These are phyloP conservation scores for Amphipyra berbera DNA, from an alignment of 2,888 invertebrate genomes.

Conservation along the genomic window DNA sequence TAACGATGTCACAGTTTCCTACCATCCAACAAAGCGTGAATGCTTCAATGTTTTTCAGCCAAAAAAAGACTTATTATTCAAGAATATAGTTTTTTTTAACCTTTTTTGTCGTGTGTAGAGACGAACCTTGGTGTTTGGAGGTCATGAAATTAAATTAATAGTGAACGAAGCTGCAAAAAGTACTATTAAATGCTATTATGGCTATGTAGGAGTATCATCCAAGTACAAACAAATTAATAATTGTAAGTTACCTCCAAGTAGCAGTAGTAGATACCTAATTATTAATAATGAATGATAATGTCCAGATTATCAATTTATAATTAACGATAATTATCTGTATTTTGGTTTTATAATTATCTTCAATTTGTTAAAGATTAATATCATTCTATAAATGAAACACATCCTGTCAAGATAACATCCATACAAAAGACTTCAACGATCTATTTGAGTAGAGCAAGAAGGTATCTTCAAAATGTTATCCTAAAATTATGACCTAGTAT, in stretches of 20 bases:
- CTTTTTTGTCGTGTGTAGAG: conserved; percentile 50
- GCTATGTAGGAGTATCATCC: conserved; percentile 37
- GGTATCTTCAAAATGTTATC: not conserved
- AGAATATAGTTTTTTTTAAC: conserved; percentile 47
- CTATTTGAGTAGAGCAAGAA: not conserved
- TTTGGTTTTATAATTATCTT: not conserved
- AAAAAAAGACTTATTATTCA: conserved; percentile 44
- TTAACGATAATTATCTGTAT: not conserved
- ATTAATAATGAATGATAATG: conserved; percentile 18
- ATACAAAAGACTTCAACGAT: conserved; percentile 62
- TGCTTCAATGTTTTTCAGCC: conserved; percentile 49
- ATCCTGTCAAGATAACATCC: conserved; percentile 8
- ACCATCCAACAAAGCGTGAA: conserved; percentile 61
- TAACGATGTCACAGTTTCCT: conserved; percentile 61
- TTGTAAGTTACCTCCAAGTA: conserved; percentile 27
- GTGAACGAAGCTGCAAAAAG: conserved; percentile 47
- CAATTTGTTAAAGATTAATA: not conserved
- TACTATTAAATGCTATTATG: conserved; percentile 34
- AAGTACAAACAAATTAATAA: conserved; percentile 25
- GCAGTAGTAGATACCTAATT: not conserved
- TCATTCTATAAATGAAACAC: not conserved
- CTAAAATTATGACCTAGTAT: not conserved
- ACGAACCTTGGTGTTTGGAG: conserved; percentile 66
- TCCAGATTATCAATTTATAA: conserved; percentile 3
- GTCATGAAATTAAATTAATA: conserved; percentile 69